Evolutionary conservation across 2,888 invertebrate species (phyloP), one percentile per base, ranked within the genome.

Genomic region (Pristionchus japonicus): DNA sequence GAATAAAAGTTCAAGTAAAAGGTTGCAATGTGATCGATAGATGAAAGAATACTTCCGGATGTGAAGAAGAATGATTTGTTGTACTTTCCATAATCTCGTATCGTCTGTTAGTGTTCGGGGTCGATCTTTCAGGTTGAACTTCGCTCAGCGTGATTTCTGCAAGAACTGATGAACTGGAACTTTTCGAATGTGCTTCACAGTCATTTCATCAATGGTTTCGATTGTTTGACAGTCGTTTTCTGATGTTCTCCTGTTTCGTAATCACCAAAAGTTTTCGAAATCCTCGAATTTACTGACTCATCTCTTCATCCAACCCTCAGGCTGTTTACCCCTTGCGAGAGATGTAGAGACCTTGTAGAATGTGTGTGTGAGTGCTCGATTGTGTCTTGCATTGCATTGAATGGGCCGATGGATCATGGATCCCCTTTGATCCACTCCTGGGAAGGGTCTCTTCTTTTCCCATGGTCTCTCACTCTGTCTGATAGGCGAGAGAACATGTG

Each of bases 381-480:
- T 67, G 64, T 67, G 64, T 34, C 34, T 70, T 67, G 37, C 13
- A 67, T 64, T 67, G 67, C 31, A 67, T 70, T 70, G 70, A 70
- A 70, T 70, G 37, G 70, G 70, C n/a, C n/a, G n/a, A 7, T 11
- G 37, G 70, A 70, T 70, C 70, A 70, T 70, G 70, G 70, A 70
- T 70, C 70, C n/a, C n/a, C 70, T 40, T 70, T 70, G 70, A 70
- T 70, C 70, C 70, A 70, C 70, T 70, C n/a, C 70, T 70, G 70
- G 70, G 37, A 37, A 37, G 37, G 4, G 6, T 3, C 57, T n/a
- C 7, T 7, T 52, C 57, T 23, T n/a, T n/a, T 20, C 23, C 57
- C 20, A 0, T 57, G 57, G 20, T 1, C 3, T n/a, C 23, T n/a
- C 23, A n/a, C 23, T 3, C 2, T 20, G 57, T 20, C 57, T n/a